Evolutionary conservation across 2,797 vertebrate species (phyloP), one percentile per base, ranked within the genome.

Genomic region (Sebastes nivosus): DNA sequence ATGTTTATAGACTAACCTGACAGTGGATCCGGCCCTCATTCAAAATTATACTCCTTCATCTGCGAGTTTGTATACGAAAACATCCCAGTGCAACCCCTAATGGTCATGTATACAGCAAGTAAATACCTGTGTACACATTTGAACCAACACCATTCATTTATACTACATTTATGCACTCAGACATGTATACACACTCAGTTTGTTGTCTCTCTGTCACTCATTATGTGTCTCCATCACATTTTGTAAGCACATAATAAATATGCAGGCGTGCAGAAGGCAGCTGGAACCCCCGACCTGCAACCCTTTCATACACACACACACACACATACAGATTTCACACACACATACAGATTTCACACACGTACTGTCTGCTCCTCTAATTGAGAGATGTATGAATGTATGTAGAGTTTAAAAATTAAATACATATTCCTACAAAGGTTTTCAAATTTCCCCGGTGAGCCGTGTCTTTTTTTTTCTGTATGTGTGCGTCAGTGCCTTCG

Each of bases 311-410:
- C 50, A 52, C 50, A n/a, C 46, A 79, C 16, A 77, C 34, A 54
- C 46, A 55, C 70, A 82, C 46, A 46, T 1, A 52, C 50, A 52
- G 34, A 36, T 36, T 36, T 36, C 50, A 10, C 18, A 52, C 46
- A 80, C 50, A 77, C 34, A 55, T 11, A 77, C 77, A 72, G 36
- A 82, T 82, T 67, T 84, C 68, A 75, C 82, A 81, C 72, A 82
- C 4, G 46, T 81, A 84, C 79, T 80, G 79, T 92, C 85, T 91
- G 82, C 81, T 91, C 81, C 80, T 91, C 65, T 86, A 65, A 88
- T 87, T 87, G 70, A 87, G 89, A 93, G 87, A 87, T 94, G 91
- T 94, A 89, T 93, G 92, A 95, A 95, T 95, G 93, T 94, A 95
- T 93, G 92, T 94, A 93, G 89, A 92, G 84, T 90, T 93, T 90